Conservation (phyloP, 30 jellyfish, hydroid and myxozoan genomes). For the Hydractinia symbiolongicarpus region DNA sequence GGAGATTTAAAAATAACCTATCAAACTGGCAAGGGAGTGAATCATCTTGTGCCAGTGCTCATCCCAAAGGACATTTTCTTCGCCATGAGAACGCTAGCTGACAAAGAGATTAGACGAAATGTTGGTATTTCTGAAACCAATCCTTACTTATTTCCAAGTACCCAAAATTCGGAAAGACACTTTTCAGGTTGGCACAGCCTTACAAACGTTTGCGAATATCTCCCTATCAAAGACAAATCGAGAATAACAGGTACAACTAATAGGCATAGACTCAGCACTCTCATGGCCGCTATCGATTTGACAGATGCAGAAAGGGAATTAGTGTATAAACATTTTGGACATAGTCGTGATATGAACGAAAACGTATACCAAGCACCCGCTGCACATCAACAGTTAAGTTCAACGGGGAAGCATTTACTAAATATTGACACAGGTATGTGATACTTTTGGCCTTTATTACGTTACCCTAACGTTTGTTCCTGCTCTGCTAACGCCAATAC, state of each 20-base stretch:
- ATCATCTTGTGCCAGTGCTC: conserved; percentile 25
- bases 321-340: conserved; percentile 28
- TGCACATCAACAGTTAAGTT: neutral
- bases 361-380: conserved; percentile 24
- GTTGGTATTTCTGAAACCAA: no score
- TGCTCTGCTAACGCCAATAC: no score
- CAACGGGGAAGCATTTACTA: conserved; percentile 17
- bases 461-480: no score
- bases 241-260: neutral
- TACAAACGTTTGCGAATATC: no score
- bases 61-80: conserved; percentile 19
- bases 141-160: no score
- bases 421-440: conserved; percentile 19
- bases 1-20: conserved; percentile 24
- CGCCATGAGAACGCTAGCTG: conserved; percentile 11
- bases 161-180: no score
- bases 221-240: conserved; percentile 10
- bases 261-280: conserved; percentile 12
- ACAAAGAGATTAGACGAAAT: no score
- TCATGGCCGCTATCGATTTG: neutral
- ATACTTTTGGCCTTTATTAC: no score
- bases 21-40: conserved; percentile 19
- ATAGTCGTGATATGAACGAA: conserved; percentile 12
- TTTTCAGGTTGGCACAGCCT: no score
- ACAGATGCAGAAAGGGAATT: conserved; percentile 22